Evolutionary conservation across 1,140 invertebrate genomes (phyloP), one percentile per base, ranked within the genome.

Genomic region (Leptonema lineaticorne): DNA sequence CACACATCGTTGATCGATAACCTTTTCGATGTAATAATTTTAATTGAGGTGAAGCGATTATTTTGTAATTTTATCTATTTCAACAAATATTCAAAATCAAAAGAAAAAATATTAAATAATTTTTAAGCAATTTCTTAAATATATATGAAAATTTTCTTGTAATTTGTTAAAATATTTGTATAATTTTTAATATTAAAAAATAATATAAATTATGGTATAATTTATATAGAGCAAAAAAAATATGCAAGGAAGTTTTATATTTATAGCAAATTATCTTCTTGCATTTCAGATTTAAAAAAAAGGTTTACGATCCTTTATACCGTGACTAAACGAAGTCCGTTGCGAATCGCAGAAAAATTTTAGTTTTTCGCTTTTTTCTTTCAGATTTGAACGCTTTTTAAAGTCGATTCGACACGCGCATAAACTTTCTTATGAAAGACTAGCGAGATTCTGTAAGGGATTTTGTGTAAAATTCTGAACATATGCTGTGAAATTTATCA

Each of bases 341-440:
- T 64, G 48, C 71, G 68, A 73, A 73, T 67, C 63, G 71, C 68
- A 69, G 71, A 68, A 73, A 72, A 73, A 68, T 69, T 73, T 68
- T 60, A 73, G 71, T 73, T 73, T 69, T 69, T 69, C 71, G 71
- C 68, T 69, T 69, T 73, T 72, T 73, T 73, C 71, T 73, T 73
- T 73, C 68, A 67, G 50, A 73, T 73, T 73, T 73, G 71, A 57
- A 73, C 71, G 71, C 71, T 69, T 73, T 73, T 73, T 73, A 73
- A 69, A 69, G 27, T 20, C 68, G 62, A 73, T 73, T 73, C 68
- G 68, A 50, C 56, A 67, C 63, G 68, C 70, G 70, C 68, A 69
- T 72, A 72, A 71, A 72, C 46, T 72, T 56, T 63, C 59, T 67
- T 63, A 72, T 72, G 64, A 69, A 72, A 67, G 67, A 67, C 62